Evolutionary conservation across 2,113 vertebrate species (phyloP).

Genomic region (Pan troglodytes): DNA sequence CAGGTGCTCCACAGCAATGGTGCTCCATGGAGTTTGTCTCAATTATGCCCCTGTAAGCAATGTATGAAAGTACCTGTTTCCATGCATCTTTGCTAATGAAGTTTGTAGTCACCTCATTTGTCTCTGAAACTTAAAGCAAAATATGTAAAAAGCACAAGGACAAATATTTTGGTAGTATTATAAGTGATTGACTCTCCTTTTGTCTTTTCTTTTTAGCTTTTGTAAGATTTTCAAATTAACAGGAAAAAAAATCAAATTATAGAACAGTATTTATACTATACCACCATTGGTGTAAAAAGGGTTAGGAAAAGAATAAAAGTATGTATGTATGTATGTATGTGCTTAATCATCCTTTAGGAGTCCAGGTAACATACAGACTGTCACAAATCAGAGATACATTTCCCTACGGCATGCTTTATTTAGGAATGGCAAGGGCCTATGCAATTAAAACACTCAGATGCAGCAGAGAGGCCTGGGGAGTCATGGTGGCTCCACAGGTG

Average conservation of each 20-base stretch:
- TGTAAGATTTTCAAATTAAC: constrained; percentile 28
- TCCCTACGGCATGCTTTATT: not conserved
- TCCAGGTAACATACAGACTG: not conserved
- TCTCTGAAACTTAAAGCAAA: not conserved
- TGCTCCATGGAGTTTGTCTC: not conserved
- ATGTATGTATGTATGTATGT: not conserved
- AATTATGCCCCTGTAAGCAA: not conserved
- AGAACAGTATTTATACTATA: not conserved
- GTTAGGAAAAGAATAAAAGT: not conserved
- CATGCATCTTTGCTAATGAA: not conserved
- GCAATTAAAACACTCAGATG: not conserved
- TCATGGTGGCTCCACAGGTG: not conserved
- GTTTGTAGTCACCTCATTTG: not conserved
- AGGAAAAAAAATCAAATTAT: not conserved
- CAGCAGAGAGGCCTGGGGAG: not conserved
- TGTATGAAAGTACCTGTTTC: not conserved
- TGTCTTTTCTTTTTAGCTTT: not conserved
- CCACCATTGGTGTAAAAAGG: not conserved
- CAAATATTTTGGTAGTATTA: not conserved
- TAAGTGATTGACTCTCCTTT: not conserved
- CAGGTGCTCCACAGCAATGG: not conserved
- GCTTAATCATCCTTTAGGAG: not conserved
- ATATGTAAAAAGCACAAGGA: not conserved
- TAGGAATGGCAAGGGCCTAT: not conserved
- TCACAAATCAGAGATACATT: not conserved